Conservation (phyloP, 2,888 invertebrate species). For the Netelia virgata region DNA sequence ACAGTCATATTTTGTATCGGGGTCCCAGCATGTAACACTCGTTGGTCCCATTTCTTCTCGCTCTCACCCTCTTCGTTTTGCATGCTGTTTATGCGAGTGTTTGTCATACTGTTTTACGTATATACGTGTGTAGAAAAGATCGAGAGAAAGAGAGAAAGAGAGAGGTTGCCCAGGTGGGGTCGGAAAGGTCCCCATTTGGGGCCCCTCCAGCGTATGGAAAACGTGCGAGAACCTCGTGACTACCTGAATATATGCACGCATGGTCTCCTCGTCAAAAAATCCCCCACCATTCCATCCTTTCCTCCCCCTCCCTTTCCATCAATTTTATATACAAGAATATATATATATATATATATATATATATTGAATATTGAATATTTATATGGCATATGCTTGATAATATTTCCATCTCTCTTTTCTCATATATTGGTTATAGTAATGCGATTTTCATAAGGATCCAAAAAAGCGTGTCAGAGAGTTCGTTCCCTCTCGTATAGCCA, state of each 20-base stretch:
- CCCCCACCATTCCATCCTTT: constrained; percentile 54
- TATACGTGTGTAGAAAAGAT: constrained; percentile 22
- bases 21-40: constrained; percentile 82
- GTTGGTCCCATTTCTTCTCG: constrained; percentile 59
- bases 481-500: constrained; percentile 43
- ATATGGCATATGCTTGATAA: constrained; percentile 13
- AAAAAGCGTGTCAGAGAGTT: constrained; percentile 49
- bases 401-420: constrained; percentile 37
- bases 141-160: constrained; percentile 41
- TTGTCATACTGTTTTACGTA: constrained; percentile 64
- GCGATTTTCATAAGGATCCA: constrained; percentile 80
- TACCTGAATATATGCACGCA: constrained; percentile 77
- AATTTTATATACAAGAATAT: constrained; percentile 41
- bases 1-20: constrained; percentile 57
- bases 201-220: constrained; percentile 73
- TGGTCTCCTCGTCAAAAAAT: constrained; percentile 64
- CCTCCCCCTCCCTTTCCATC: constrained; percentile 40
- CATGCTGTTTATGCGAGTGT: constrained; percentile 66
- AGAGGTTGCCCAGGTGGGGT: constrained; percentile 81
- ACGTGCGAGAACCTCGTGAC: constrained; percentile 72
- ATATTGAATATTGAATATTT: too few species aligned
- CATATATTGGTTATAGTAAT: constrained; percentile 81
- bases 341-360: too few species aligned
- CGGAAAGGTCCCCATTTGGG: constrained; percentile 73
- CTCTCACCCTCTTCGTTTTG: constrained; percentile 64